Evolutionary conservation across 1,140 invertebrate species (phyloP), one percentile per base, ranked within the genome.

Genomic region (Psilanteris sp.): DNA sequence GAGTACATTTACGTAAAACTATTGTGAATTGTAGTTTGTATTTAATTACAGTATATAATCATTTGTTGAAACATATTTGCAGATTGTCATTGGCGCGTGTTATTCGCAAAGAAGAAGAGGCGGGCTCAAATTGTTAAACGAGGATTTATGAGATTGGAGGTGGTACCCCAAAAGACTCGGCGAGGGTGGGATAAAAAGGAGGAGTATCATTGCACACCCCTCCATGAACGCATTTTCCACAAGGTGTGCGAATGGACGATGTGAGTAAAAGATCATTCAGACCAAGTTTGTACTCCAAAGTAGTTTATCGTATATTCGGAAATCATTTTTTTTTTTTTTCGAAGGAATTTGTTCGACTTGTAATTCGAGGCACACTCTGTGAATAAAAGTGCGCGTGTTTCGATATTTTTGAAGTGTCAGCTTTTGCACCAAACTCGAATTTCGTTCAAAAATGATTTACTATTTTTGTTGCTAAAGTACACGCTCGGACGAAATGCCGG

Each of bases 211-310:
- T 55, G 61, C 57, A 22, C 36, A 73, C 43, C 78, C 70, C 73
- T 68, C 46, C 74, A 67, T 36, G 8, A 20, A 44, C 13, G 41
- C 27, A 22, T 36, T 70, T 71, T 66, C 55, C 75, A 84, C 72
- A 78, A 83, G 81, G 79, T 81, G 77, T 73, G 80, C 80, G 81
- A 84, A 83, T 82, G 79, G 75, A 79, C 74, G 79, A 75, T 79
- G n/a, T n/a, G 44, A 26, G 54, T 62, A 55, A 73, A 73, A 75
- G 79, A 80, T 72, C 74, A 81, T 79, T 82, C 83, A 83, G 79
- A 83, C 61, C 74, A 79, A 74, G 77, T 77, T 66, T 66, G 59
- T 36, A 67, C 71, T 57, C 50, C 62, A 48, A n/a, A 52, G 48
- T 57, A 50, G 48, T 31, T 46, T 32, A 31, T 46, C 27, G 57